Conservation (phyloP, 2,113 vertebrate species). For the Kryptolebias marmoratus region DNA sequence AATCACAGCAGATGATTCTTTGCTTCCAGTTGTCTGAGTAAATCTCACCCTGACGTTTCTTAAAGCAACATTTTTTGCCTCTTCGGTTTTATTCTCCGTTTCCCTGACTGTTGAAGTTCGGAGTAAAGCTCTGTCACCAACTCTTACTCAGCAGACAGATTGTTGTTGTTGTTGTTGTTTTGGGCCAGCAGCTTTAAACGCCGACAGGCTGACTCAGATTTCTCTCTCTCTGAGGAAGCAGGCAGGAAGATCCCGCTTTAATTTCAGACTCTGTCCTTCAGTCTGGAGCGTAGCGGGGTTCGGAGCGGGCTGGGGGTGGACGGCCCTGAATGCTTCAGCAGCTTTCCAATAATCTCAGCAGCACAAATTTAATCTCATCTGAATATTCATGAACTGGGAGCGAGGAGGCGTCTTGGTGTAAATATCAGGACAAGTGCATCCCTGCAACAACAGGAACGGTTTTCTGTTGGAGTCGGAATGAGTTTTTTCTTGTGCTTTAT, state of each 20-base stretch:
- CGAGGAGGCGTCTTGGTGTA: constrained; percentile 6
- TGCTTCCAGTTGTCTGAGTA: background rate
- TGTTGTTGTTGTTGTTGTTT: constrained; percentile 31
- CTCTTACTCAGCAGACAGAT: constrained; percentile 59
- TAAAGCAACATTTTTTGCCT: background rate
- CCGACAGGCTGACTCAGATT: constrained; percentile 42
- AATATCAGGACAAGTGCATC: constrained; percentile 27
- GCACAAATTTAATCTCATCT: constrained; percentile 61
- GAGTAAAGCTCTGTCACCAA: constrained; percentile 33
- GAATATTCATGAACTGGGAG: constrained; percentile 56
- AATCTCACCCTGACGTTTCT: background rate
- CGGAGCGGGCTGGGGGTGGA: constrained; percentile 46
- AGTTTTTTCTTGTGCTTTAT: background rate
- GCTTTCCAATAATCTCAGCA: constrained; percentile 54
- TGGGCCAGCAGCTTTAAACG: constrained; percentile 44
- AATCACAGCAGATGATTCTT: no score
- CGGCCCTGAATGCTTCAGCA: constrained; percentile 17
- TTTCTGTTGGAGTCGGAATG: constrained; percentile 20
- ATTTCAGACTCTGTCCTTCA: constrained; percentile 36
- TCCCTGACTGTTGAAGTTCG: constrained; percentile 19
- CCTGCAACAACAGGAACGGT: constrained; percentile 29
- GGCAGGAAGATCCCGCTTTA: constrained; percentile 48
- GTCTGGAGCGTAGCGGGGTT: constrained; percentile 43
- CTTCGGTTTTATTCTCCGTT: background rate
- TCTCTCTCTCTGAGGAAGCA: background rate